Percentiles rank a stretch among this genome's conserved stretches.
These are phyloP conservation scores for Thunnus maccoyii DNA, from an alignment of 2,113 vertebrate species.

Conservation along the genomic window DNA sequence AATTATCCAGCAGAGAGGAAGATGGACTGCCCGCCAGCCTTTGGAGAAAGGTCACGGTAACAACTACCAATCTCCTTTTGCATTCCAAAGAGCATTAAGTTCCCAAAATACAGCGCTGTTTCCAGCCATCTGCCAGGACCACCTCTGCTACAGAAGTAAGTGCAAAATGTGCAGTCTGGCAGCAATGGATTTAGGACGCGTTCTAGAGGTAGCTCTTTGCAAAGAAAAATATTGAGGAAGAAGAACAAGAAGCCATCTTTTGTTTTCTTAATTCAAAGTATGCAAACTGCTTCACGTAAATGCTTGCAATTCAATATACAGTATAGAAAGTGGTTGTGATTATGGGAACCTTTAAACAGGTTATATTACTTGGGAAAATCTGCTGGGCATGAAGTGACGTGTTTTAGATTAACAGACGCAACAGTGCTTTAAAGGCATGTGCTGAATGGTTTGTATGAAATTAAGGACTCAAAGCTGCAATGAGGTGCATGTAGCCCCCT, in stretches of 20 bases:
- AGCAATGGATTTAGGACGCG: neutral
- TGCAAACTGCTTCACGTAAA: neutral
- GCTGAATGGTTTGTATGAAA: constrained; percentile 18
- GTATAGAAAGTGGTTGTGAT: constrained; percentile 3
- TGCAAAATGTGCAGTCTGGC: constrained; percentile 9
- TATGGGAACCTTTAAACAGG: neutral
- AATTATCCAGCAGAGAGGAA: constrained; percentile 54
- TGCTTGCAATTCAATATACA: constrained; percentile 2
- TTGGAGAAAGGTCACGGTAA: constrained; percentile 32
- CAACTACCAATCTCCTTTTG: constrained; percentile 35
- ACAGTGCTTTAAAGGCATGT: constrained; percentile 15
- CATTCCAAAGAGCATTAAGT: constrained; percentile 63
- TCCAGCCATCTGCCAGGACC: constrained; percentile 41
- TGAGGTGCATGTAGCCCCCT: constrained; percentile 22
- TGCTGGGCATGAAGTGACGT: constrained; percentile 10
- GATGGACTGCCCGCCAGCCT: constrained; percentile 45
- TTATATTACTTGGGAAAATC: constrained; percentile 15
- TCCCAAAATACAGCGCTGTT: constrained; percentile 34
- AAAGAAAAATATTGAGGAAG: constrained; percentile 6
- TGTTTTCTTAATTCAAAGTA: constrained; percentile 1
- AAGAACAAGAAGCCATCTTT: constrained; percentile 1
- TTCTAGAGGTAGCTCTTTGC: neutral
- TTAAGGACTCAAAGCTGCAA: constrained; percentile 27
- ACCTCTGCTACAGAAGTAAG: constrained; percentile 32
- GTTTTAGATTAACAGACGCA: neutral